phyloP scores from a whole-genome alignment of 1,140 invertebrate genomes.

The Cyclina sinensis region DNA sequence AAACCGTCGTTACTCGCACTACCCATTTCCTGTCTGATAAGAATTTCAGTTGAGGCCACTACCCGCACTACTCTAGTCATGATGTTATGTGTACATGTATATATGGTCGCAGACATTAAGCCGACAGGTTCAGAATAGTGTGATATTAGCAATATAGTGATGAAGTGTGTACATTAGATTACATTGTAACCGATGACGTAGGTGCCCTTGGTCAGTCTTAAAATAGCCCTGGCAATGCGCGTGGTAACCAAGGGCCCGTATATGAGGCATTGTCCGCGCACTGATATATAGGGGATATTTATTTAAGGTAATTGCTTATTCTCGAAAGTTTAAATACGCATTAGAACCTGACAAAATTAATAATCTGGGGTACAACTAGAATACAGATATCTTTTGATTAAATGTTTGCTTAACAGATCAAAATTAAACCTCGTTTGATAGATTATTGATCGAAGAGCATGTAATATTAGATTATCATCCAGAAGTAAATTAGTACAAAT shows the following conservation, averaged over 20 bases:
- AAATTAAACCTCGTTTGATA: conserved; percentile 8
- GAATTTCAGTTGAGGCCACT: no score
- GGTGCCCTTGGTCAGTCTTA: conserved; percentile 11
- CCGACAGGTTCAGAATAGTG: no score
- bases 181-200: neutral
- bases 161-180: neutral
- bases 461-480: neutral
- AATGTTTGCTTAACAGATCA: conserved; percentile 10
- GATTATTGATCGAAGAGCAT: neutral
- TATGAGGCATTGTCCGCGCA: neutral
- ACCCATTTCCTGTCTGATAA: no score
- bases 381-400: neutral
- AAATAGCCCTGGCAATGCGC: neutral
- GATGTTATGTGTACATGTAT: no score
- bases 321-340: neutral
- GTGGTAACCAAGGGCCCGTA: neutral
- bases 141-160: no score
- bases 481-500: conserved; percentile 19
- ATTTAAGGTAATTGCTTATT: neutral
- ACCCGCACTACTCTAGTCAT: no score
- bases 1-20: no score
- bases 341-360: neutral
- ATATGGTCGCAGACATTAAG: no score
- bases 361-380: neutral
- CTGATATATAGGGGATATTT: conserved; percentile 5